Base-by-base conservation (phyloP, 2,888 invertebrate genomes). In the Odontothrips loti region DNA sequence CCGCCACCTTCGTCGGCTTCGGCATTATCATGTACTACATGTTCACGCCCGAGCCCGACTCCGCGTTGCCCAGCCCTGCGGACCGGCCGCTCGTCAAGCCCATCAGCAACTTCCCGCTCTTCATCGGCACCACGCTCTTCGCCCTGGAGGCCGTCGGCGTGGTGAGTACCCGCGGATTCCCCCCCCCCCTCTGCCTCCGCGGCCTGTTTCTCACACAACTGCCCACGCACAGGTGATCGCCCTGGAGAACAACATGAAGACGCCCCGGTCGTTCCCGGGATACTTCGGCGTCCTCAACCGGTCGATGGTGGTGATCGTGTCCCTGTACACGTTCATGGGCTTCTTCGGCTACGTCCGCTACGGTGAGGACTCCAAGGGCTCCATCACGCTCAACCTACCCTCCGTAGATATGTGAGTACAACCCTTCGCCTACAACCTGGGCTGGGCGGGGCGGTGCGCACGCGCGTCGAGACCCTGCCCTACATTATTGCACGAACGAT, bases 91-190 rank as follows among this genome's bases (percentile, higher is more conserved):
- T 88, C 83, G 85, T 91, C 20, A 90, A 90, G 0, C 86, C 90
- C 3, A 83, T 89, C 0, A 84, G 86, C 83, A 90, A 89, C 85
- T 91, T 93, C 85, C 95, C 96, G 0, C 88, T 96, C 20, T 97
- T 93, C 86, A 95, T 97, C 86, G 97, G 97, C 1, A 97, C 96
- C 0, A 95, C 95, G 2, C 89, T 98, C 82, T 98, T 96, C 87
- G 95, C 97, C 0, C 90, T 97, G 84, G 97, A 94, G 84, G 93
- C 94, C 1, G 93, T 94, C 51, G 94, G 94, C 34, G 93, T 94
- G 88, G 94, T 94, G 86, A 90, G 93, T 58, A 11, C 20, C 58
- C 51, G n/a, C n/a, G n/a, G n/a, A n/a, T n/a, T n/a, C n/a, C n/a
- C n/a, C n/a, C n/a, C n/a, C n/a, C n/a, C n/a, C n/a, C n/a, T n/a